These are phyloP conservation scores for Chiridota heheva DNA, from an alignment of 35 echinoderm and acorn worm species.

Conservation along the genomic window DNA sequence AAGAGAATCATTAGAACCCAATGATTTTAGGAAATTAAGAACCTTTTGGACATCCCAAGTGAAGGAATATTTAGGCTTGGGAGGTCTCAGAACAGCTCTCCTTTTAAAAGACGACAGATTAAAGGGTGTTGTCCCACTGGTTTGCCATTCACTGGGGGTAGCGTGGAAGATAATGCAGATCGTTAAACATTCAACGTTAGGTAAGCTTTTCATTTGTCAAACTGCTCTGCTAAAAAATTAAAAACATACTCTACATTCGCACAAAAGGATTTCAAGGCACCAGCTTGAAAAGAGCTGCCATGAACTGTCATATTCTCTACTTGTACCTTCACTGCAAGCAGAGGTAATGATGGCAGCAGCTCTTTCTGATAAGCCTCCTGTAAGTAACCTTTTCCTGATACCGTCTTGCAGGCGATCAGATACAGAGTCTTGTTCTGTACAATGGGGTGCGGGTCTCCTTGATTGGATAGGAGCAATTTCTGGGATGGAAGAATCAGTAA, in stretches of 20 bases:
- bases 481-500: background rate
- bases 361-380: slow-evolving; percentile 34
- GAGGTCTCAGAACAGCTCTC: too few relatives aligned
- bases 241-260: background rate
- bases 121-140: background rate
- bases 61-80: slow-evolving; percentile 21
- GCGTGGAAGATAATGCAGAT: background rate
- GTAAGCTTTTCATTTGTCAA: too few relatives aligned
- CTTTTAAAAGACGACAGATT: background rate
- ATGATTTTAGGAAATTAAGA: background rate
- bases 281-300: slow-evolving; percentile 35
- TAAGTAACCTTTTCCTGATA: slow-evolving; percentile 11
- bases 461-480: slow-evolving; percentile 27
- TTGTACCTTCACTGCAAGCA: slow-evolving; percentile 17
- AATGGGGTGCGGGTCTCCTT: background rate
- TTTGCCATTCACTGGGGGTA: slow-evolving; percentile 17
- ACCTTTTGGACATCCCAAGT: slow-evolving; percentile 34
- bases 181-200: too few relatives aligned
- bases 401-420: background rate
- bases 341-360: background rate
- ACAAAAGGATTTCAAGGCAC: background rate
- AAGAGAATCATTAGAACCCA: background rate
- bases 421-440: slow-evolving; percentile 21
- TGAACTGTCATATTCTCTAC: slow-evolving; percentile 6
- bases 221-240: slow-evolving; percentile 9